These are phyloP conservation scores for Nomada goodeniana DNA, from an alignment of 2,888 invertebrate genomes.

Conservation along the genomic window DNA sequence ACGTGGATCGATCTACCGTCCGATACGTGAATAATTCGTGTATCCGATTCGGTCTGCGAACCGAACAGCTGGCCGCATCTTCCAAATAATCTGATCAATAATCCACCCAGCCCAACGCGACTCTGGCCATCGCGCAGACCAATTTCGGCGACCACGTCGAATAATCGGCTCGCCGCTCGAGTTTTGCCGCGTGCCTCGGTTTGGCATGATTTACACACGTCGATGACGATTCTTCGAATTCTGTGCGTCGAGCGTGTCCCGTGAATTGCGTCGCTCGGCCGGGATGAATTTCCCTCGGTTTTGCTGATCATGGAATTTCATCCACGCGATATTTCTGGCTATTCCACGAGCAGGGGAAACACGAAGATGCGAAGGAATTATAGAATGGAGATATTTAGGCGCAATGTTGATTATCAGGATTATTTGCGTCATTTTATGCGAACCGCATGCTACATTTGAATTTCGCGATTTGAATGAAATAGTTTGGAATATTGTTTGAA, in stretches of 20 bases:
- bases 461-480: too few species aligned
- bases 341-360: too few species aligned
- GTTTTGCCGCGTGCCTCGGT: conserved; percentile 4
- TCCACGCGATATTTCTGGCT: background rate
- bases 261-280: background rate
- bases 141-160: conserved; percentile 35
- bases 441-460: too few species aligned
- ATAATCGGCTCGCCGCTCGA: conserved; percentile 20
- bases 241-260: too few species aligned
- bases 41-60: conserved; percentile 59
- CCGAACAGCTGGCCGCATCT: conserved; percentile 59
- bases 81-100: conserved; percentile 64
- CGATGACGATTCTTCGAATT: conserved; percentile 1
- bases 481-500: too few species aligned
- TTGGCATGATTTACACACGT: conserved; percentile 7
- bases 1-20: conserved; percentile 10
- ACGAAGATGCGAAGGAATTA: background rate
- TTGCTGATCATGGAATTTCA: background rate
- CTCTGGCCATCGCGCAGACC: conserved; percentile 31
- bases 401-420: too few species aligned
- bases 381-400: background rate
- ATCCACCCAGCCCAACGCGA: conserved; percentile 23
- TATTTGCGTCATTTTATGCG: too few species aligned
- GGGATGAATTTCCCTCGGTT: background rate
- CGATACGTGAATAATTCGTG: conserved; percentile 61